A percentile compares a stretch with the other conserved stretches of the same genome.
Evolutionary conservation across 2,888 invertebrate species (phyloP).

Genomic region (Rhimphoctona megacephalus): DNA sequence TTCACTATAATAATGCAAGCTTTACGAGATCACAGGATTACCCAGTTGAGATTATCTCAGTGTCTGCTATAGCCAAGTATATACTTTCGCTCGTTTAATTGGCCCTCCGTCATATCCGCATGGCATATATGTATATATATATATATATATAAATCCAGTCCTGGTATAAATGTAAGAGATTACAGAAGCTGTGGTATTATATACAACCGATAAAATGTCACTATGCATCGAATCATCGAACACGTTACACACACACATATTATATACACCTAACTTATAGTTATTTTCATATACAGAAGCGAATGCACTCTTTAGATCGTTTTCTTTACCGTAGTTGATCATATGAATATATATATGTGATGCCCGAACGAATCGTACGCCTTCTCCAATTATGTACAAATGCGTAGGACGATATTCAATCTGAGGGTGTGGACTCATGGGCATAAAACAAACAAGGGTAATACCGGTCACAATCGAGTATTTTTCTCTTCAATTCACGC

Average conservation of each 20-base stretch:
- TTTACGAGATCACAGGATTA: constrained; percentile 38
- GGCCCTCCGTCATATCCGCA: constrained; percentile 44
- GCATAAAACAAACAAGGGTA: constrained; percentile 4
- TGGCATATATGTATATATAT: constrained; percentile 6
- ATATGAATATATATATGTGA: neutral
- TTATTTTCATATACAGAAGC: neutral
- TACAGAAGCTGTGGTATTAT: constrained; percentile 28
- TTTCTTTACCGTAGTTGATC: neutral
- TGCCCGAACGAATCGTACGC: constrained; percentile 58
- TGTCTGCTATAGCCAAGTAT: constrained; percentile 41
- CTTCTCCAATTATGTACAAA: constrained; percentile 58
- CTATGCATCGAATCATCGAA: constrained; percentile 47
- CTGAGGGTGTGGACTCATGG: constrained; percentile 16
- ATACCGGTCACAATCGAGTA: constrained; percentile 14
- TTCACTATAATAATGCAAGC: constrained; percentile 27
- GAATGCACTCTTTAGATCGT: constrained; percentile 24
- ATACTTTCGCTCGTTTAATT: constrained; percentile 64
- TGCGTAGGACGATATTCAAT: constrained; percentile 54
- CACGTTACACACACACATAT: constrained; percentile 4
- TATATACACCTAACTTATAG: neutral
- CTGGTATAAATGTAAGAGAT: constrained; percentile 33
- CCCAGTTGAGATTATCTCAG: constrained; percentile 47
- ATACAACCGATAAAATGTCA: constrained; percentile 54
- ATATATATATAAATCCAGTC: constrained; percentile 49
- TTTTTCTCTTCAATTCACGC: neutral